Evolutionary conservation across 2,113 vertebrate species (phyloP), one percentile per base, ranked within the genome.

Genomic region (Pollimyrus isidori): DNA sequence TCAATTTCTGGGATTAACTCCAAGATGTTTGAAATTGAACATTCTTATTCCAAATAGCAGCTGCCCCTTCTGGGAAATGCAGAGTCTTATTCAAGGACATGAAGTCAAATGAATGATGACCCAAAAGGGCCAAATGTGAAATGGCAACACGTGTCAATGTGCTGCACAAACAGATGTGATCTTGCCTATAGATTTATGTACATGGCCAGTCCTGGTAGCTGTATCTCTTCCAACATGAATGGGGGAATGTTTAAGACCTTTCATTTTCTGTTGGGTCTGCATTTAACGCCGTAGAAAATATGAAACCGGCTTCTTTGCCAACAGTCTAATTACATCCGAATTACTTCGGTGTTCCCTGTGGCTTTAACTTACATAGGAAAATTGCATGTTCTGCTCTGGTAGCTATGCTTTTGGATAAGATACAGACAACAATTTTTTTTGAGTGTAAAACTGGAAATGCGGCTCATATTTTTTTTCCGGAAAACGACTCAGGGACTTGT

Each of bases 251-350:
- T 6, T 9, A 56, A 56, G n/a, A 35, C 73, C 15, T 84, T 87
- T 53, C 15, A 19, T 19, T 69, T 88, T 49, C 10, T 42, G 52
- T 19, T n/a, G 17, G 42, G 26, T 87, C 30, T 80, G n/a, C 48
- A n/a, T 87, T 83, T 62, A 35, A 87, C 88, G 58, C 88, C 49
- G 15, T 83, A 58, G n/a, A 87, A 86, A 92, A 93, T 93, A 90
- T 92, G 86, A 91, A 91, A 92, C 90, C 90, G 91, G 90, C 92
- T 93, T 89, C 90, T 88, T 90, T 91, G 92, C 89, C 92, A 92
- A 92, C 50, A 89, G 89, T 88, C 92, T 94, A 95, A 94, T 94
- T 93, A 93, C 91, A 93, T 91, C 91, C 88, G 88, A 92, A 94
- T 91, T 92, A 91, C 91, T 90, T 90, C 89, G 93, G 88, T 89